phyloP scores from a whole-genome alignment of 1,140 invertebrate species.

The Brachionus rotundiformis region DNA sequence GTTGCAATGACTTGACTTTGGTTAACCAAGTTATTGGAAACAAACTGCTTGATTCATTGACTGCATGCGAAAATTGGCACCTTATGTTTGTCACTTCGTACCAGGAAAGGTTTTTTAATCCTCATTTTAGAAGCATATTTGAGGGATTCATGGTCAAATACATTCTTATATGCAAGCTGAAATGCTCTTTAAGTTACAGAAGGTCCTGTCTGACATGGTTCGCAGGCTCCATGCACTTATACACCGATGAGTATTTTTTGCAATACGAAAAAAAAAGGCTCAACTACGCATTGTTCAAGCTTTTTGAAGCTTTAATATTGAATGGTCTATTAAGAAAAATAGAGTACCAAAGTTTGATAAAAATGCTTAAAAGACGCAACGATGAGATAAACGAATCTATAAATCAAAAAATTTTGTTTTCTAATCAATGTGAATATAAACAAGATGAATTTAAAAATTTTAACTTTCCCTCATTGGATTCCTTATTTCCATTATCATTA shows the following conservation, averaged over 20 bases:
- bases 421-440: neutral
- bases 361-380: neutral
- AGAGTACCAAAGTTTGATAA: neutral
- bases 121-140: neutral
- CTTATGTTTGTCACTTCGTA: slow-evolving; percentile 24
- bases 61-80: slow-evolving; percentile 10
- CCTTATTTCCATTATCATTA: neutral
- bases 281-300: neutral
- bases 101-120: neutral
- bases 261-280: slow-evolving; percentile 15
- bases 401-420: neutral
- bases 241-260: slow-evolving; percentile 37
- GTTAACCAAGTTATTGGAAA: neutral
- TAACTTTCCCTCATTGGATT: neutral
- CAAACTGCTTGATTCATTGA: neutral
- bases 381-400: neutral
- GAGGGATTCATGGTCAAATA: neutral
- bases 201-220: slow-evolving; percentile 30
- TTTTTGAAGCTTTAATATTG: neutral
- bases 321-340: slow-evolving; percentile 9
- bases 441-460: neutral
- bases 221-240: slow-evolving; percentile 24
- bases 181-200: neutral
- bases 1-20: neutral
- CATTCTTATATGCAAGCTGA: slow-evolving; percentile 3